Base-by-base conservation (phyloP, 2,113 vertebrate genomes). In the Nesoenas mayeri region DNA sequence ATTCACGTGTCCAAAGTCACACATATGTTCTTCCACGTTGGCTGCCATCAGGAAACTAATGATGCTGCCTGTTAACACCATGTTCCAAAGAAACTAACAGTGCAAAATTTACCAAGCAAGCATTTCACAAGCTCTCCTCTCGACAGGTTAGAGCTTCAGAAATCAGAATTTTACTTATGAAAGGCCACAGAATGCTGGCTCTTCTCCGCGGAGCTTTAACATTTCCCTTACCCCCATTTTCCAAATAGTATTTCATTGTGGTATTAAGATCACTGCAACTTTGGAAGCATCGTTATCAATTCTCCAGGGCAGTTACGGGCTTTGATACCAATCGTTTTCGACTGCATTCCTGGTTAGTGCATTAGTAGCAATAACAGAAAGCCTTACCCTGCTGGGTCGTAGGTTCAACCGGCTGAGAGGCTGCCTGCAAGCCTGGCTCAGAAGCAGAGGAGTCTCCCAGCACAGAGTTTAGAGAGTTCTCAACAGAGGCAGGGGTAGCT, bases 361-460 rank as follows among this genome's bases (percentile, higher is more conserved):
- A 95, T 97, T 94, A 96, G 98, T 94, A 80, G 95, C 96, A 96
- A 96, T 93, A 89, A 97, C 65, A 97, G 95, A 97, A 97, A 97
- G 97, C 98, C 98, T 98, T 98, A 98, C 98, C 98, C 98, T 98
- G 98, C 79, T 95, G 98, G 98, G 97, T 95, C 95, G 98, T 97
- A 97, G 98, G 97, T 98, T 98, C 98, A 97, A 95, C 86, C 96
- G 97, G 98, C 98, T 98, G 98, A 98, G 98, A 98, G 98, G 98
- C 98, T 98, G 98, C 96, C 98, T 98, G 98, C 98, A 98, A 98
- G 97, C 98, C 98, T 97, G 98, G 98, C 98, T 98, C 98, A 97
- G 97, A 97, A 98, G 97, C 98, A 98, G 97, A 99, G 97, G 98
- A 98, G 98, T 99, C 99, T 99, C 99, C 99, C 98, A 98, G 98